A percentile compares a stretch with the other conserved stretches of the same genome.
phyloP scores from a whole-genome alignment of 2,797 vertebrate species.

The Phoebastria nigripes region DNA sequence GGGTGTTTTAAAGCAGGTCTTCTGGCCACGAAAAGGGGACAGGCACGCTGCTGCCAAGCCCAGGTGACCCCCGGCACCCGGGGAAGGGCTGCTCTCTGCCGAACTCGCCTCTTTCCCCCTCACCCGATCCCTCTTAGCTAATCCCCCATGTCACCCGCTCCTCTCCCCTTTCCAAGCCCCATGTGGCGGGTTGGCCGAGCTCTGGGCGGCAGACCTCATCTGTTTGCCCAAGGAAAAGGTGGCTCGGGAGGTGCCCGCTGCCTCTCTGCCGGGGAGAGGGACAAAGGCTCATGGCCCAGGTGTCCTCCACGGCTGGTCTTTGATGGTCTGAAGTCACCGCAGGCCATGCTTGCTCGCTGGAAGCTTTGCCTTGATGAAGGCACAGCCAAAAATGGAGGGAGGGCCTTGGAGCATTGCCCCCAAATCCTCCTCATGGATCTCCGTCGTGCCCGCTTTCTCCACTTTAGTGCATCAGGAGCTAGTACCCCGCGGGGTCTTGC shows the following conservation, averaged over 20 bases:
- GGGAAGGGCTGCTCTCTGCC: neutral
- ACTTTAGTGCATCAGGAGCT: neutral
- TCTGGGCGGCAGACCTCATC: neutral
- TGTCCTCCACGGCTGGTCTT: neutral
- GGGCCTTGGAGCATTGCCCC: neutral
- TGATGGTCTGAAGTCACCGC: neutral
- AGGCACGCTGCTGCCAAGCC: neutral
- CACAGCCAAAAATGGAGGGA: neutral
- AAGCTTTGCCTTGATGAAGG: neutral
- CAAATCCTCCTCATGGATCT: neutral
- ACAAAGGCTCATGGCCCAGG: constrained; percentile 14
- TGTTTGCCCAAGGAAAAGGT: constrained; percentile 3
- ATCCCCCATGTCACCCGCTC: neutral
- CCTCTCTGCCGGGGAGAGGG: neutral
- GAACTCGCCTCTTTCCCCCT: neutral
- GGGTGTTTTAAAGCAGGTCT: neutral
- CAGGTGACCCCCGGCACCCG: neutral
- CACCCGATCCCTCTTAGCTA: neutral
- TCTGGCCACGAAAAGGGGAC: neutral
- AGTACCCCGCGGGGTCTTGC: fast-evolving
- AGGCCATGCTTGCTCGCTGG: neutral
- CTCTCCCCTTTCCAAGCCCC: neutral
- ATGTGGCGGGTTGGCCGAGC: neutral
- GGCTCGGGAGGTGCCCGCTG: constrained; percentile 14
- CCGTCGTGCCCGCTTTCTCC: neutral